Conservation (phyloP, 2,888 invertebrate genomes). For the Polydrusus tereticollis region DNA sequence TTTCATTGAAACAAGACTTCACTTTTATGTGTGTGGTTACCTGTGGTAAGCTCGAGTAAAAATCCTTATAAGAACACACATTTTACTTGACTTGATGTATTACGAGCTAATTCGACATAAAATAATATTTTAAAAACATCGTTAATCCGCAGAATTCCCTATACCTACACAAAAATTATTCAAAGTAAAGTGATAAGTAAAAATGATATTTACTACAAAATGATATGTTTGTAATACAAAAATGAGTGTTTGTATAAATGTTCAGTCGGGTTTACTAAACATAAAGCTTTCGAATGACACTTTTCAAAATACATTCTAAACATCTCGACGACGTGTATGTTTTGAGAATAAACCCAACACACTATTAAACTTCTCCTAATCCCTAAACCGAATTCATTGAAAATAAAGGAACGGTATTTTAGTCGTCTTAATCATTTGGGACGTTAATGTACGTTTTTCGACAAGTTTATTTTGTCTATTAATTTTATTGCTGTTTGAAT, state of each 20-base stretch:
- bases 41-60: too few relatives aligned
- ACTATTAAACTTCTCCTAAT: conserved; percentile 57
- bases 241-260: conserved; percentile 65
- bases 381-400: conserved; percentile 47
- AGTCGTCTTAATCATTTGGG: conserved; percentile 51
- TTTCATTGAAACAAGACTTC: too few relatives aligned
- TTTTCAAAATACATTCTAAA: conserved; percentile 67
- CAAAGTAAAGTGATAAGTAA: conserved; percentile 51
- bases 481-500: conserved; percentile 51
- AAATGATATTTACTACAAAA: conserved; percentile 62
- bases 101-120: too few relatives aligned
- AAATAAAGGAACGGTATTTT: conserved; percentile 50
- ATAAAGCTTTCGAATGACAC: conserved; percentile 67
- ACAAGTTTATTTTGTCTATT: conserved; percentile 57
- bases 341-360: conserved; percentile 60
- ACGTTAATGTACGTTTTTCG: conserved; percentile 55
- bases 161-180: too few relatives aligned
- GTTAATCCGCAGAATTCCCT: too few relatives aligned
- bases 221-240: conserved; percentile 63
- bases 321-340: conserved; percentile 63
- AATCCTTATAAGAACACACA: too few relatives aligned
- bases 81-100: too few relatives aligned
- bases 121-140: too few relatives aligned
- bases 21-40: too few relatives aligned
- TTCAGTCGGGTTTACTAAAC: conserved; percentile 63